These are phyloP conservation scores for Pangasius krempfi DNA, from an alignment of 2,797 vertebrate species.

Conservation along the genomic window DNA sequence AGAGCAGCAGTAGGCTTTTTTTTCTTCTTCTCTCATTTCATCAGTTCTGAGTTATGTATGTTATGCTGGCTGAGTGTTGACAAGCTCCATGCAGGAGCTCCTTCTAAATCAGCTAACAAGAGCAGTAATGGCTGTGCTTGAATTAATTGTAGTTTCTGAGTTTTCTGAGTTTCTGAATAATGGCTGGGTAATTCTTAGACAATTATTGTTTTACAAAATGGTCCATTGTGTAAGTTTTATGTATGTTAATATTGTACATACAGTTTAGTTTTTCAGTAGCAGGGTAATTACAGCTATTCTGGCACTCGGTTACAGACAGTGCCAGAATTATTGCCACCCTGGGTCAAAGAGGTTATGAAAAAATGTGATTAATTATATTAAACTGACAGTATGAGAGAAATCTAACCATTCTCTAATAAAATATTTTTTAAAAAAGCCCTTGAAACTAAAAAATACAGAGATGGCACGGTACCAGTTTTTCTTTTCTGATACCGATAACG, in stretches of 20 bases:
- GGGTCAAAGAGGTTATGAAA: background rate
- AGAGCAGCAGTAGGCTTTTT: constrained; percentile 5
- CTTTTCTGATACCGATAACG: background rate
- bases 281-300: background rate
- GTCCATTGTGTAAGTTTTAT: background rate
- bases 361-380: background rate
- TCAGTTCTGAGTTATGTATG: background rate
- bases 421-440: background rate
- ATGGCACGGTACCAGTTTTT: background rate
- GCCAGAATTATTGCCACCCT: background rate
- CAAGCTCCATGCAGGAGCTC: background rate
- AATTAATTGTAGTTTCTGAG: background rate
- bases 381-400: background rate
- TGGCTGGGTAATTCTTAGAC: background rate
- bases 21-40: constrained; percentile 2
- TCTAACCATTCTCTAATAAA: background rate
- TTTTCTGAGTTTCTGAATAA: constrained; percentile 2
- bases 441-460: background rate
- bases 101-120: background rate
- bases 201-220: background rate
- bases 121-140: background rate
- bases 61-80: background rate
- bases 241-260: background rate
- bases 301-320: background rate
- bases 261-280: background rate